Evolutionary conservation across 2,797 vertebrate genomes (phyloP).

Genomic region (Ibycter americanus): DNA sequence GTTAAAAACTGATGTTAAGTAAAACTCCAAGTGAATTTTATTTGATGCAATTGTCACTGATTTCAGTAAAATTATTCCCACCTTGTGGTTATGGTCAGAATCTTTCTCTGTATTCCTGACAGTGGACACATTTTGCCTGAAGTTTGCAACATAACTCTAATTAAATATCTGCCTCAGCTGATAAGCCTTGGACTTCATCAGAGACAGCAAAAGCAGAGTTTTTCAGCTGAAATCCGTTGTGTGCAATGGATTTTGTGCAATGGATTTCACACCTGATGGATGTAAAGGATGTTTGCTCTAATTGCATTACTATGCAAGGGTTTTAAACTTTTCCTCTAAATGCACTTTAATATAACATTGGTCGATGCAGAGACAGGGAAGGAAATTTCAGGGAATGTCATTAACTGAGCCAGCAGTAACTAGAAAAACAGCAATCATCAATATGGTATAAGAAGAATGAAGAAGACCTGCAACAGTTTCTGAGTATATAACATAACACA

Average conservation of each 20-base stretch:
- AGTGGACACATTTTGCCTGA: not conserved
- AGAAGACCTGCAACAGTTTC: not conserved
- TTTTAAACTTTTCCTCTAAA: slow-evolving; percentile 15
- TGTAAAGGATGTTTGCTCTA: not conserved
- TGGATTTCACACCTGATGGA: not conserved
- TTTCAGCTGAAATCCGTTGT: not conserved
- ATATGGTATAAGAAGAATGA: not conserved
- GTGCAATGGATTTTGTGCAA: not conserved
- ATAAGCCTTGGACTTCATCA: not conserved
- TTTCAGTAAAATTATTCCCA: not conserved
- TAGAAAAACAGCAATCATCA: not conserved
- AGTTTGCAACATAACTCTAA: not conserved
- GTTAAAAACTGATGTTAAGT: not conserved
- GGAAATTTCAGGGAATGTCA: not conserved
- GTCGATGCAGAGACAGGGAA: not conserved
- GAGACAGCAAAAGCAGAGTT: not conserved
- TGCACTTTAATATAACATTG: not conserved
- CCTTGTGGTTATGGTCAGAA: not conserved
- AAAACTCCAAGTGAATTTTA: not conserved
- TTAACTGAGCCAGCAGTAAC: not conserved
- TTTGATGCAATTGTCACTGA: not conserved
- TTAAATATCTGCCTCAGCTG: not conserved
- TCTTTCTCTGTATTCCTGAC: not conserved
- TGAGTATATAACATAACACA: not conserved
- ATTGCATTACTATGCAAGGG: not conserved